Evolutionary conservation across 2,888 invertebrate genomes (phyloP), one percentile per base, ranked within the genome.

Genomic region (Leptodirus hochenwartii): DNA sequence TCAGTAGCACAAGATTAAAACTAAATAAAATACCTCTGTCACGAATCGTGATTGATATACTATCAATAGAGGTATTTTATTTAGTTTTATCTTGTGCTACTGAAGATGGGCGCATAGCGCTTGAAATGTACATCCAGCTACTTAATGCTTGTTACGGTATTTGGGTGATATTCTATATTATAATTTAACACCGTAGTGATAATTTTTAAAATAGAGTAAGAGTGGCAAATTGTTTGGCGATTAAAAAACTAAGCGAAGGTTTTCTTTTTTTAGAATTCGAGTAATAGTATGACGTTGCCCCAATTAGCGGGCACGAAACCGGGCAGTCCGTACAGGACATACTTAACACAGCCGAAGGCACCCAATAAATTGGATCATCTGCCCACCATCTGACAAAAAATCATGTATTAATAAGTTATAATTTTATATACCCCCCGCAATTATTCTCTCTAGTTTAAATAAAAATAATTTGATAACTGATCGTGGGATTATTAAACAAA

Each of bases 371-470:
- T 74, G 32, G 69, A 70, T 38, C 77, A 75, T 53, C 58, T 79
- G 39, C 80, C 80, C 35, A 77, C 75, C 44, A 80, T 80, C 51
- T 78, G 76, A 70, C 64, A 53, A 43, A 56, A 48, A 37, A 34
- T 37, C 34, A 41, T 39, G 17, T 36, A 32, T 24, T 29, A 35
- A 37, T 33, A 35, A 23, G 27, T 10, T 17, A 16, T 27, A 27
- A 15, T 10, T 10, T 24, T 9, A 10, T 9, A 9, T 11, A 10
- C 8, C 6, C 10, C 25, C 25, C 25, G 9, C 6, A 6, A 10
- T 11, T 9, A n/a, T 6, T 10, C 11, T 24, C 6, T 9, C 11
- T 10, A 6, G 6, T 24, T 9, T 3, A 15, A 6, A 27, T 11
- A 11, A 27, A 27, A 13, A 27, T 27, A 13, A 10, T 24, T 24